A percentile compares a stretch with the other conserved stretches of the same genome.
These are phyloP conservation scores for Heliconius aoede DNA, from an alignment of 2,888 invertebrate genomes.

Conservation along the genomic window DNA sequence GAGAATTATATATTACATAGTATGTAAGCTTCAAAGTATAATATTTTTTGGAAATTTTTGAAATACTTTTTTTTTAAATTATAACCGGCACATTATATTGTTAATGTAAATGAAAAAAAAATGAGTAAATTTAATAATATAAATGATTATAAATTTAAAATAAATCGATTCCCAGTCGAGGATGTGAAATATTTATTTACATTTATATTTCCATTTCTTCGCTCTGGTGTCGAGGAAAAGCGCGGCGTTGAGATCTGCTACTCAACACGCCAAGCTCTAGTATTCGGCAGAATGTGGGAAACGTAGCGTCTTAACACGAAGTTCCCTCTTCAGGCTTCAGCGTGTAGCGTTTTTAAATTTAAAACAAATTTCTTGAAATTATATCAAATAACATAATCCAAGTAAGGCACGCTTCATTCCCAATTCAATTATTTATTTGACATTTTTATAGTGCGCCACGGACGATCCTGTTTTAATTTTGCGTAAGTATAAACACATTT, in stretches of 20 bases:
- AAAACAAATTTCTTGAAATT: neutral
- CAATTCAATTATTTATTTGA: conserved; percentile 48
- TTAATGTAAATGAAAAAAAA: too few species aligned
- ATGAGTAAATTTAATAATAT: neutral
- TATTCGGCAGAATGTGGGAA: too few species aligned
- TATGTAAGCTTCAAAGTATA: neutral
- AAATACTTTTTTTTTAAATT: neutral
- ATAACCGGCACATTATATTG: neutral
- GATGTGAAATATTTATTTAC: too few species aligned
- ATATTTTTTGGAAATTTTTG: neutral
- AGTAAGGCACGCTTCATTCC: conserved; percentile 27
- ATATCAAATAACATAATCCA: conserved; percentile 14
- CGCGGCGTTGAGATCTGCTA: too few species aligned
- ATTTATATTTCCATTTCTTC: too few species aligned
- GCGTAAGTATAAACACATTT: conserved; percentile 72
- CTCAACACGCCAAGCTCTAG: too few species aligned
- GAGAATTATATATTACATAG: neutral
- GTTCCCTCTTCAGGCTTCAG: too few species aligned
- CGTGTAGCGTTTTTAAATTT: too few species aligned
- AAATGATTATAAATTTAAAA: too few species aligned
- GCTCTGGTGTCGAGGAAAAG: too few species aligned
- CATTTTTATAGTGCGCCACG: conserved; percentile 75
- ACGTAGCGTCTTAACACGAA: too few species aligned
- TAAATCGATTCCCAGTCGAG: too few species aligned
- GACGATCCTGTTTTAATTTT: conserved; percentile 80